Evolutionary conservation across 2,888 invertebrate species (phyloP), one percentile per base, ranked within the genome.

Genomic region (Agriotes lineatus): DNA sequence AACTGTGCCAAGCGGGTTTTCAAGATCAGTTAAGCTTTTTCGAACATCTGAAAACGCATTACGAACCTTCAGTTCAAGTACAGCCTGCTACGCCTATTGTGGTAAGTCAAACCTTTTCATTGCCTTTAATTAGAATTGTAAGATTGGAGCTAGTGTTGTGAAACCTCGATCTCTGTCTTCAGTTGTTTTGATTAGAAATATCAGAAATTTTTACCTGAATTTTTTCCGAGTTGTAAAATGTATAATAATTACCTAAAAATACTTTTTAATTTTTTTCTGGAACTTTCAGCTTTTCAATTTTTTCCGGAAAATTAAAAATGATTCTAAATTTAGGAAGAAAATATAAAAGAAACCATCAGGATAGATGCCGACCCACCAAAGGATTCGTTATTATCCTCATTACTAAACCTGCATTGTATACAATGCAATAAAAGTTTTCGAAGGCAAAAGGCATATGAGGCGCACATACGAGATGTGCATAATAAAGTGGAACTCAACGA

Each of bases 11-110:
- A n/a, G 89, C 89, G 71, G 88, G 88, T 73, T 92, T 92, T 79
- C 89, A 88, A 25, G 91, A 93, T 70, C 96, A 96, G 80, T 83
- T 95, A 14, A 90, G 91, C 79, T 96, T 96, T 85, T 96, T 92
- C 84, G 92, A 93, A 65, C 96, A 96, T 80, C 86, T 96, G 5
- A 95, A 94, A 83, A 88, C 90, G 67, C 93, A 93, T 80, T 94
- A 94, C 82, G 94, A 94, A 81, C 92, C 92, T 0, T 74, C 72
- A 4, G 60, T 74, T 22, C 68, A 70, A 56, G 69, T 45, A 58
- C 73, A 69, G 69, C 50, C 58, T 0, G 16, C 19, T 18, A 16
- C 44, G n/a, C 67, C 69, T 1, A 62, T 48, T 3, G 10, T 56
- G 5, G 74, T 72, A 65, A 71, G 69, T 44, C 12, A 48, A 1